A percentile compares a stretch with the other conserved stretches of the same genome.
Evolutionary conservation across 1,140 invertebrate species (phyloP).

Genomic region (Procambarus virginalis): DNA sequence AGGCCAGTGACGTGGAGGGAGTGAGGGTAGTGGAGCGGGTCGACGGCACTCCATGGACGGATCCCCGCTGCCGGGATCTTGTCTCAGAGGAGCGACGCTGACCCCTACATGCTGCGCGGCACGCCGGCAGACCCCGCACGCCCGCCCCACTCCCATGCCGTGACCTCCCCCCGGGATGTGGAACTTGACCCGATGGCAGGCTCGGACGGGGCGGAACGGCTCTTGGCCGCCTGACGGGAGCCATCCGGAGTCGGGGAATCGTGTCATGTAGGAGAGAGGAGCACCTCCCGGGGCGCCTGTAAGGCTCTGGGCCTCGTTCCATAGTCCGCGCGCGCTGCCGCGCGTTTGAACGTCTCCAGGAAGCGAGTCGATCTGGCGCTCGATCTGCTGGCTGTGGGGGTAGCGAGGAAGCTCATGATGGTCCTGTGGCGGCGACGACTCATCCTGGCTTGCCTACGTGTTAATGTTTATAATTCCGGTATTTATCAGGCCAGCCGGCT

Average conservation of each 20-base stretch:
- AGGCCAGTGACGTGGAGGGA: slow-evolving; percentile 55
- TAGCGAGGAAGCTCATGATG: slow-evolving; percentile 68
- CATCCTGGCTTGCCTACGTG: slow-evolving; percentile 16
- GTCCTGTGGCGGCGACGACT: slow-evolving; percentile 66
- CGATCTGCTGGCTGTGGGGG: slow-evolving; percentile 75
- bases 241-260: slow-evolving; percentile 37
- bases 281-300: slow-evolving; percentile 62
- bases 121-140: slow-evolving; percentile 8
- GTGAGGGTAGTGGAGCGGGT: slow-evolving; percentile 66
- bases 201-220: slow-evolving; percentile 28
- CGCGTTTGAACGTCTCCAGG: slow-evolving; percentile 83
- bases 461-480: no score
- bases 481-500: no score
- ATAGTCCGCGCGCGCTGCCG: slow-evolving; percentile 83
- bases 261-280: slow-evolving; percentile 55
- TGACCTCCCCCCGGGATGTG: slow-evolving; percentile 55
- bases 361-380: slow-evolving; percentile 87
- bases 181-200: slow-evolving; percentile 62
- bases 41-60: slow-evolving; percentile 53
- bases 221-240: slow-evolving; percentile 11
- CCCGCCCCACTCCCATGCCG: slow-evolving; percentile 25
- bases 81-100: slow-evolving; percentile 63
- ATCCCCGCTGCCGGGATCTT: slow-evolving; percentile 49
- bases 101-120: slow-evolving; percentile 59
- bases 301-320: slow-evolving; percentile 75